phyloP scores from a whole-genome alignment of 37 sponge, comb jelly and placozoan genomes.

The Lycopodina hypogea region DNA sequence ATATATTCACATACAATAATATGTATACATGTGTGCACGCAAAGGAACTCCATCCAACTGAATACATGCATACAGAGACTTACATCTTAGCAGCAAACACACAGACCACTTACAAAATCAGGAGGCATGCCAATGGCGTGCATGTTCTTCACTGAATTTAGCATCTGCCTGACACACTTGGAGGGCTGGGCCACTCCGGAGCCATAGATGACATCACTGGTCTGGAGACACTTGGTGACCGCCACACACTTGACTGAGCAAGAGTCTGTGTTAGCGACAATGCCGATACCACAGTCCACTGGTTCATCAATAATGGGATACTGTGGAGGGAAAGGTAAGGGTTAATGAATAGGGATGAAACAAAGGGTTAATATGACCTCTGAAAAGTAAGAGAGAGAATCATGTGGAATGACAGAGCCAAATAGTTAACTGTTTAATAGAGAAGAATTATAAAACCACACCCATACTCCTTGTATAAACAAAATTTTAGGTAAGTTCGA shows the following conservation, averaged over 20 bases:
- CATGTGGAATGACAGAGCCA: no score
- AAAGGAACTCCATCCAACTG: no score
- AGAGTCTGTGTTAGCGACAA: conserved; percentile 47
- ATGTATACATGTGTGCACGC: no score
- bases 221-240: conserved; percentile 23
- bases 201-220: conserved; percentile 33
- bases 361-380: no score
- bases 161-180: conserved; percentile 35
- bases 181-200: conserved; percentile 1
- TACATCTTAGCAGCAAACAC: background rate
- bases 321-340: conserved; percentile 4
- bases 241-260: conserved; percentile 30
- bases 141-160: conserved; percentile 45
- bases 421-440: no score
- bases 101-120: conserved; percentile 61
- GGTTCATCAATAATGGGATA: conserved; percentile 66
- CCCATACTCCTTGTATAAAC: no score
- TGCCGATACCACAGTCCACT: conserved; percentile 49
- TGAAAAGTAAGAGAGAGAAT: no score
- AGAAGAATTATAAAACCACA: no score
- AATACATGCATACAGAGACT: no score
- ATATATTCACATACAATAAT: no score
- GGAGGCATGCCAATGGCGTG: conserved; percentile 57
- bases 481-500: no score
- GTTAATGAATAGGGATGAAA: conserved; percentile 6